Evolutionary conservation across 1,140 invertebrate genomes (phyloP).

Genomic region (Lepidotrigona ventralis): DNA sequence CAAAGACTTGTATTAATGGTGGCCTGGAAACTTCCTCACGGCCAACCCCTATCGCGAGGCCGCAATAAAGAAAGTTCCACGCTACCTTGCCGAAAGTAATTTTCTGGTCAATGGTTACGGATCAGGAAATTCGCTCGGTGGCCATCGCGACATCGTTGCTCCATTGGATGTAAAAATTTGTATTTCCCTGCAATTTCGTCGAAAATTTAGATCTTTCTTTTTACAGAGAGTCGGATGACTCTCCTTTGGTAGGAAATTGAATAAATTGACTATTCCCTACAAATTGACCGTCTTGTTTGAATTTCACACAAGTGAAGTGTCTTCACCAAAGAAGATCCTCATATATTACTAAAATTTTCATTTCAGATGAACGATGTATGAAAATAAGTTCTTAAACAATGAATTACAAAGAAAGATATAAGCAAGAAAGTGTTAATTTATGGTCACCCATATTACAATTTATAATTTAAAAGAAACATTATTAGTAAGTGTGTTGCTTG

Average conservation of each 20-base stretch:
- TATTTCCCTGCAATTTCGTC: neutral
- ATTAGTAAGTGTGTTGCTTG: too few relatives aligned
- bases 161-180: neutral
- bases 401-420: too few relatives aligned
- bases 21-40: neutral
- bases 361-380: too few relatives aligned
- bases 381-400: too few relatives aligned
- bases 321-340: too few relatives aligned
- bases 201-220: neutral
- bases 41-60: neutral
- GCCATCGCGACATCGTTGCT: neutral
- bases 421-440: too few relatives aligned
- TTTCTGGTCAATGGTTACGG: conserved; percentile 16
- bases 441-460: too few relatives aligned
- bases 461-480: too few relatives aligned
- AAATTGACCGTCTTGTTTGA: too few relatives aligned
- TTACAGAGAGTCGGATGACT: neutral
- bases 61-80: conserved; percentile 1
- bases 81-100: conserved; percentile 1
- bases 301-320: too few relatives aligned
- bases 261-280: neutral
- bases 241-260: neutral
- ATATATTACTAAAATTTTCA: too few relatives aligned
- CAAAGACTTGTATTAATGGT: conserved; percentile 1
- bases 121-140: neutral